Evolutionary conservation across 2,888 invertebrate species (phyloP).

Genomic region (Slavum lentiscoides): DNA sequence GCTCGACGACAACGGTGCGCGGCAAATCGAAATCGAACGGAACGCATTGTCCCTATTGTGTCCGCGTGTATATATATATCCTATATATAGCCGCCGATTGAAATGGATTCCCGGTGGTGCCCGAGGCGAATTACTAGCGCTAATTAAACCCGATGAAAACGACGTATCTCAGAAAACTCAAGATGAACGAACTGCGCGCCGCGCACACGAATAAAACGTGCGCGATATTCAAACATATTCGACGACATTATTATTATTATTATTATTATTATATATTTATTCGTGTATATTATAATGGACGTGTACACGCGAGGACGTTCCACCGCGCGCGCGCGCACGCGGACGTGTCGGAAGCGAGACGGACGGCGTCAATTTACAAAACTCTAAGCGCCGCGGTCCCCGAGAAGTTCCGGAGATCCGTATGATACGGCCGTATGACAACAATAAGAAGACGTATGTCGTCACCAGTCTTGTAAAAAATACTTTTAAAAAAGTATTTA

Average conservation of each 20-base stretch:
- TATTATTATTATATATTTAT: no score
- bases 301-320: not conserved
- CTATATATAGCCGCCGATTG: conserved; percentile 42
- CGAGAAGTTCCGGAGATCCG: no score
- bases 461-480: no score
- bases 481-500: no score
- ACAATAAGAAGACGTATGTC: no score
- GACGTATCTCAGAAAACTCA: conserved; percentile 33
- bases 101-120: conserved; percentile 36
- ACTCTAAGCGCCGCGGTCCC: no score
- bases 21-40: conserved; percentile 51
- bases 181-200: conserved; percentile 44
- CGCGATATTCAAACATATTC: not conserved
- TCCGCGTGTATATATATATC: not conserved
- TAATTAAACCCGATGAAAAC: conserved; percentile 43
- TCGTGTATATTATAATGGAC: not conserved
- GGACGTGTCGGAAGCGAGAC: not conserved
- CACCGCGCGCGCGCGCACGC: not conserved
- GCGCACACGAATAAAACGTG: not conserved
- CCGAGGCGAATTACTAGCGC: conserved; percentile 50
- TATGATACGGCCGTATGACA: no score
- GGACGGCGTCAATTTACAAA: no score
- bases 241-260: not conserved
- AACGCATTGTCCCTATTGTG: conserved; percentile 51
- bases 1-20: conserved; percentile 7